Base-by-base conservation (phyloP, 1,140 invertebrate genomes). In the Solenopsis fugax region DNA sequence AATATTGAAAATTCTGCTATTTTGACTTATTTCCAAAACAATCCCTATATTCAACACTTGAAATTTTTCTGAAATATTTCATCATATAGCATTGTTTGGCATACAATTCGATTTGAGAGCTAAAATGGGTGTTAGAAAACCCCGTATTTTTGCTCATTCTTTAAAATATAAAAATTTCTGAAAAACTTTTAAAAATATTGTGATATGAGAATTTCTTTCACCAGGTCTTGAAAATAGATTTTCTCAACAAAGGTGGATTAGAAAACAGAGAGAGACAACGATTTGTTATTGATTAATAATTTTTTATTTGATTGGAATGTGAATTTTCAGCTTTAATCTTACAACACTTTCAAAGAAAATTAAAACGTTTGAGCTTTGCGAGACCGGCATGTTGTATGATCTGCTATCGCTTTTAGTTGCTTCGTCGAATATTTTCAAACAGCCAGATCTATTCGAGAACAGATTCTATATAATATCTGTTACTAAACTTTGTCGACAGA, bases 401-500 rank as follows among this genome's bases (percentile, higher is more conserved):
- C 93, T 92, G 60, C 88, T 93, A 12, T 94, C 89, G 0, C 94
- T 93, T 93, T 92, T 93, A 92, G 76, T 54, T 96, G 84, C 96
- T 89, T 96, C 95, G 88, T 96, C 96, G 88, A 97, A 96, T 7
- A 90, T 92, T 29, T 95, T 96, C 92, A 41, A 9, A 64, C 9
- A 37, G 6, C 10, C 34, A 65, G n/a, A 65, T 34, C 13, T n/a
- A n/a, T 9, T 37, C 4, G 18, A 65, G 0, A 65, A 10, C 13
- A 65, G 9, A 65, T 37, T 65, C 62, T 37, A 18, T 37, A 18
- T 3, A 64, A 64, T 37, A 12, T 60, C 12, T 60, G 24, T 10
- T 29, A 60, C 7, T 58, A 58, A 58, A 58, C 24, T 60, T 60
- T 60, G 10, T 60, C 21, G 18, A 7, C 62, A 62, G 7, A 62